Evolutionary conservation across 2,113 vertebrate species (phyloP), one percentile per base, ranked within the genome.

Genomic region (Cyprinus carpio): DNA sequence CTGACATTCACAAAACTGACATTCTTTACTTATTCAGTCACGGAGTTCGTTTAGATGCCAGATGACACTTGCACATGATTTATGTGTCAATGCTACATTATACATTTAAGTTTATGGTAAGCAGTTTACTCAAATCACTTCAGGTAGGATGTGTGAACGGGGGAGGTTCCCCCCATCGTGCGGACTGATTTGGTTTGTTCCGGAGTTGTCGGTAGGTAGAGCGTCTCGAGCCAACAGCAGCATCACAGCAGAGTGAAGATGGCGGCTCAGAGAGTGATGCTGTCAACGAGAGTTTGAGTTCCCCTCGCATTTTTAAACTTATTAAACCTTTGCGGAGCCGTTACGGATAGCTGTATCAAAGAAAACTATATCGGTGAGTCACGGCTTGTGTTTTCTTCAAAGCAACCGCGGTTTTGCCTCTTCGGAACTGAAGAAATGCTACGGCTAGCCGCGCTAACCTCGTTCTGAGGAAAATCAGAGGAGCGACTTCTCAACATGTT

Each of bases 191-290:
- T 92, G 90, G 89, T 89, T 89, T 25, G 29, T 56, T 81, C 90
- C 90, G 20, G 82, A 88, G 83, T 88, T 89, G 89, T 82, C 75
- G 76, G 85, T 77, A 71, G 88, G 89, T 84, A 77, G 43, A 46
- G 89, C 88, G 88, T 82, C 84, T 81, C 49, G 49, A 85, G 84
- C 84, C 77, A 56, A 72, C 82, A 75, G 84, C 76, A 87, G 79
- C 88, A 83, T 82, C 88, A 85, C 43, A 89, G 81, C 84, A 67
- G 87, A 90, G 76, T 84, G 91, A 92, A 92, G 90, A 92, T 92
- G 91, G 91, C 91, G 91, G 90, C 88, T 87, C 67, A 77, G 81
- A 75, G 77, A 69, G 51, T 71, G 88, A 88, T 90, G 89, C 88
- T 87, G 86, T 64, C 81, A 93, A 91, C 89, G 90, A 90, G 85